phyloP scores from a whole-genome alignment of 2,888 invertebrate species.

The Malthinus flaveolus region DNA sequence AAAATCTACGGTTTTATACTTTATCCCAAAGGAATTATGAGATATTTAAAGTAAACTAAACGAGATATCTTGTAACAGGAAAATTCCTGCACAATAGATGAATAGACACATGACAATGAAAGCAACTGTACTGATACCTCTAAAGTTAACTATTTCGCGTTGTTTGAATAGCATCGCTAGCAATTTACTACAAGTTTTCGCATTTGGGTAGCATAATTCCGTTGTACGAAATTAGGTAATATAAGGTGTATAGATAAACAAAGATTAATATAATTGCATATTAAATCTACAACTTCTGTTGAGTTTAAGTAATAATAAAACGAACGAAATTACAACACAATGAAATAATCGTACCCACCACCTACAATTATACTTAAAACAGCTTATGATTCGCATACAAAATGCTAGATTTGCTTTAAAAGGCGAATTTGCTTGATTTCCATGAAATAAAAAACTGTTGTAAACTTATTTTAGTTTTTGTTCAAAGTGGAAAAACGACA shows the following conservation, averaged over 20 bases:
- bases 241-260: slow-evolving; percentile 12
- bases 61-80: slow-evolving; percentile 18
- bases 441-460: too few species aligned
- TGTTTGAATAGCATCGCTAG: slow-evolving; percentile 12
- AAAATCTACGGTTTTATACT: slow-evolving; percentile 6
- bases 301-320: too few species aligned
- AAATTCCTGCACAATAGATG: slow-evolving; percentile 18
- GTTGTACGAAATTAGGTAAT: slow-evolving; percentile 7
- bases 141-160: slow-evolving; percentile 11
- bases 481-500: too few species aligned
- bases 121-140: slow-evolving; percentile 12
- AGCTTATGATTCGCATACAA: background rate
- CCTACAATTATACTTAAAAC: background rate
- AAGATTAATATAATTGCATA: slow-evolving; percentile 7
- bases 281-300: too few species aligned
- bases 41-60: slow-evolving; percentile 11
- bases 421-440: too few species aligned
- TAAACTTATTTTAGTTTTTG: too few species aligned
- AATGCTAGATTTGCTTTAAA: too few species aligned
- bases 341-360: background rate
- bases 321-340: background rate
- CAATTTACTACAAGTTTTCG: slow-evolving; percentile 26
- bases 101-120: slow-evolving; percentile 21
- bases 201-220: slow-evolving; percentile 31
- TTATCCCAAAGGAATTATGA: slow-evolving; percentile 11